Conservation (phyloP, 2,797 vertebrate species). For the Coranthus polyacanthus region DNA sequence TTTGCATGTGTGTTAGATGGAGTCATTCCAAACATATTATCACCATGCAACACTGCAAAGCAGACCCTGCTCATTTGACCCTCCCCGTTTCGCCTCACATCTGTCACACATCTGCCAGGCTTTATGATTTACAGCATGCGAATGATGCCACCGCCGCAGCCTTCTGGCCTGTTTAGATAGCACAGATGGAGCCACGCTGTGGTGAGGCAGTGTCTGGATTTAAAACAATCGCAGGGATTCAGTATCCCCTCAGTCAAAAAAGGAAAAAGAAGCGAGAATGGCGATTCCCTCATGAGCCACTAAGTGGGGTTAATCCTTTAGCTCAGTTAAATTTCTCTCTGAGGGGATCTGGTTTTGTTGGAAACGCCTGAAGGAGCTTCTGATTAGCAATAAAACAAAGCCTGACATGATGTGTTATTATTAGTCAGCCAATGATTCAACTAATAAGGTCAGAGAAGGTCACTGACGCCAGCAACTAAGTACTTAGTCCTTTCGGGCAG, state of each 20-base stretch:
- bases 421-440: conserved; percentile 1
- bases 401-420: neutral
- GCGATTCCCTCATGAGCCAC: conserved; percentile 3
- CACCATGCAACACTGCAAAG: conserved; percentile 12
- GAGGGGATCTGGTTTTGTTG: neutral
- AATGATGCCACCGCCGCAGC: neutral
- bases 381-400: conserved; percentile 32
- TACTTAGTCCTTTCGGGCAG: neutral
- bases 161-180: conserved; percentile 18
- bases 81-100: conserved; percentile 49
- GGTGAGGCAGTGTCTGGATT: conserved; percentile 25
- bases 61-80: conserved; percentile 46
- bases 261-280: neutral
- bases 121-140: conserved; percentile 35
- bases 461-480: neutral
- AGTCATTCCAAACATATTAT: conserved; percentile 41
- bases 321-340: conserved; percentile 18
- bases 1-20: conserved; percentile 34
- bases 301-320: conserved; percentile 28
- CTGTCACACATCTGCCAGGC: conserved; percentile 66
- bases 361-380: neutral
- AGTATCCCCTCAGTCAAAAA: conserved; percentile 9
- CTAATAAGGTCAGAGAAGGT: conserved; percentile 5
- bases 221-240: conserved; percentile 27
- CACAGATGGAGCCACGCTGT: conserved; percentile 22